A percentile compares a stretch with the other conserved stretches of the same genome.
Evolutionary conservation across 2,888 invertebrate species (phyloP).

Genomic region (Synergus laeviventris): DNA sequence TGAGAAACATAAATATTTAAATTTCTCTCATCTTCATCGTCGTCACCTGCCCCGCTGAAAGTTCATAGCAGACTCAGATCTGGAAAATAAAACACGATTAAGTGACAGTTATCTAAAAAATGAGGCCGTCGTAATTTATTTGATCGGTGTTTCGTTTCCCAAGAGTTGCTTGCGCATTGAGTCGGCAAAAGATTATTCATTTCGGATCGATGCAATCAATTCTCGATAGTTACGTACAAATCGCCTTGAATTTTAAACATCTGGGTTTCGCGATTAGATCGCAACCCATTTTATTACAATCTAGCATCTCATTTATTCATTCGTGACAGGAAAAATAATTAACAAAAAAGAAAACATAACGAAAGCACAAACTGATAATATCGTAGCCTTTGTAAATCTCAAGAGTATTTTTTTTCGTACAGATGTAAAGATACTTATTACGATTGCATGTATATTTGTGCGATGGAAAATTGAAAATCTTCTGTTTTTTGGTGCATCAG

Average conservation of each 20-base stretch:
- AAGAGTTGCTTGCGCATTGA: conserved; percentile 25
- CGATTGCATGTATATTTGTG: conserved; percentile 31
- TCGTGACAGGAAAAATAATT: conserved; percentile 9
- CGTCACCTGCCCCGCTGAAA: conserved; percentile 29
- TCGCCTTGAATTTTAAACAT: conserved; percentile 20
- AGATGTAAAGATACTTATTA: conserved; percentile 33
- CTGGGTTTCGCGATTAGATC: conserved; percentile 14
- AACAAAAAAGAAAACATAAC: conserved; percentile 29
- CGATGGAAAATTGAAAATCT: conserved; percentile 37
- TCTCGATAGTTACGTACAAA: conserved; percentile 22
- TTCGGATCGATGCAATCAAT: conserved; percentile 4
- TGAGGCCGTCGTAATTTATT: conserved; percentile 1
- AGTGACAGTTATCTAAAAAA: conserved; percentile 13
- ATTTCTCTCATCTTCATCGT: conserved; percentile 16
- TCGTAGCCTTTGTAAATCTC: conserved; percentile 39
- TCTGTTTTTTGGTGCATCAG: conserved; percentile 37
- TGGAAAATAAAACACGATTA: conserved; percentile 8
- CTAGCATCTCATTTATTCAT: conserved; percentile 30
- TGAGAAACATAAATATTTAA: conserved; percentile 22
- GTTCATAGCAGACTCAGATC: conserved; percentile 29
- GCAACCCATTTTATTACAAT: conserved; percentile 17
- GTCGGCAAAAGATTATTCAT: conserved; percentile 19
- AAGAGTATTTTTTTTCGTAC: conserved; percentile 37
- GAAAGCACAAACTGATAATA: conserved; percentile 40
- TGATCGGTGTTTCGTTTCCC: neutral